phyloP scores from a whole-genome alignment of 2,113 vertebrate species.

The Oenanthe oenanthe region DNA sequence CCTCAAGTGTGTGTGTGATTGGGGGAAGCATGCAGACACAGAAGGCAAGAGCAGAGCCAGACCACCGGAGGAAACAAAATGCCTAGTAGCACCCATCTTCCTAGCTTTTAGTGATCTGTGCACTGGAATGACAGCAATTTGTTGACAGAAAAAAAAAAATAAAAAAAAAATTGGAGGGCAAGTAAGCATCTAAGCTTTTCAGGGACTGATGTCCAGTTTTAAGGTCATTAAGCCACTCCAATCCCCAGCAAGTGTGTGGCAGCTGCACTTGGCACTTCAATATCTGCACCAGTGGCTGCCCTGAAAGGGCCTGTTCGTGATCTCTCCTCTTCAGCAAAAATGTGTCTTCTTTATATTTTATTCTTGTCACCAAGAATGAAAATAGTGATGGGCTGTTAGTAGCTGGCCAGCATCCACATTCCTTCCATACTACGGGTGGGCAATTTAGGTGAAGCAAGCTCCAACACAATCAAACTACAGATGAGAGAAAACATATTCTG shows the following conservation, averaged over 20 bases:
- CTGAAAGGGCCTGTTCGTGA: background rate
- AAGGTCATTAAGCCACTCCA: background rate
- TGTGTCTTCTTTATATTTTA: background rate
- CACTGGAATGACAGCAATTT: background rate
- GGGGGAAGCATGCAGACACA: background rate
- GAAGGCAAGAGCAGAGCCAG: background rate
- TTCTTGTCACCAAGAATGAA: background rate
- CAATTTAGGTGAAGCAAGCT: background rate
- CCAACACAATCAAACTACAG: background rate
- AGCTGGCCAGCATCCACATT: background rate
- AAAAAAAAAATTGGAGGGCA: background rate
- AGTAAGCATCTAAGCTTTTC: background rate
- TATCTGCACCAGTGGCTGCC: background rate
- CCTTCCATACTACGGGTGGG: background rate
- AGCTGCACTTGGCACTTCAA: background rate
- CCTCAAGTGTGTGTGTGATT: background rate
- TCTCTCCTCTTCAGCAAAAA: background rate
- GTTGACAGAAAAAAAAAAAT: background rate
- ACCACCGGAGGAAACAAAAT: background rate
- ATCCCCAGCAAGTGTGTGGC: accelerated
- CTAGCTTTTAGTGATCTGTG: background rate
- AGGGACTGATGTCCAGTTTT: background rate
- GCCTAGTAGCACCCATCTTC: background rate
- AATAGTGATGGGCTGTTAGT: background rate
- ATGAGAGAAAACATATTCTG: background rate